Base-by-base conservation (phyloP, 2,888 invertebrate genomes). In the Amphimallon solstitiale region DNA sequence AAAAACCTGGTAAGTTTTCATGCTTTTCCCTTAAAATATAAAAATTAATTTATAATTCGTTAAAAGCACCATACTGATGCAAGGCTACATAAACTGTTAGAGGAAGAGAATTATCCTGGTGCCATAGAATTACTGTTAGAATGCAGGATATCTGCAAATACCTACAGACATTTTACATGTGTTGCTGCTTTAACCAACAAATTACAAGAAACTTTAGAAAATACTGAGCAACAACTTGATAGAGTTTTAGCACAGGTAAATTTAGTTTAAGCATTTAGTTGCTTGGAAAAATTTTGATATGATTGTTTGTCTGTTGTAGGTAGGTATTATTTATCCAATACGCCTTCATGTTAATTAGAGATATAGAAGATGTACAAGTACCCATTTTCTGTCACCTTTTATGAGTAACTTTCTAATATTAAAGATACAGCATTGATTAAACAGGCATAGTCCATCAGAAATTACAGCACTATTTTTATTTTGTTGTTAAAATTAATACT, bases 181-280 rank as follows among this genome's bases (percentile, higher is more conserved):
- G 94, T 98, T 43, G 91, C 94, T 45, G 95, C 95, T 67, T 83
- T 98, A 35, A 90, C 90, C 10, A 89, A 90, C 10, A 92, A 97
- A 77, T 83, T 98, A 0, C 95, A 96, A 79, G 97, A 97, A 78
- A 96, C 95, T 0, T 82, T 97, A 62, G 92, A 93, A 68, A 88
- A 94, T 84, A 94, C 95, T 0, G 97, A 98, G 78, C 94, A 95
- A 71, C 94, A 95, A 74, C 79, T 98, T 43, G 97, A 98, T 77
- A 88, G 90, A 0, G 94, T 95, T 0, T 84, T 98, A 9, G 89
- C 94, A 0, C 91, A 91, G 75, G 89, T 93, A 72, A 52, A 38
- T 10, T 17, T 45, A 43, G 7, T 17, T 17, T n/a, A 19, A 7
- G 17, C 19, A 10, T 45, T 43, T 4, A 43, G 7, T n/a, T n/a